phyloP scores from a whole-genome alignment of 2,888 invertebrate species.

The Alloplasta piceator region DNA sequence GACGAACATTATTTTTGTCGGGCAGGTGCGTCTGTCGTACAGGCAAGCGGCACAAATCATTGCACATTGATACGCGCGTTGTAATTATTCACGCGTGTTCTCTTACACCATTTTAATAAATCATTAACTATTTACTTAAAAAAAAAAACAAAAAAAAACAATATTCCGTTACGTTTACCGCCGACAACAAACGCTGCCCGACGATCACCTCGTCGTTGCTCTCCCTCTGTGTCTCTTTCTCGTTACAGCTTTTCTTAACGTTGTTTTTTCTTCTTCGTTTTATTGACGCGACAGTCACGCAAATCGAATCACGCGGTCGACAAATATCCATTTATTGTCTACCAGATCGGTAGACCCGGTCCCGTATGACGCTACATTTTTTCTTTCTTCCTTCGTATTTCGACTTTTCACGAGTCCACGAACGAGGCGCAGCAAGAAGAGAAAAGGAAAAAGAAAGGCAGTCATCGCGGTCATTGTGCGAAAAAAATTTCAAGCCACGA shows the following conservation, averaged over 20 bases:
- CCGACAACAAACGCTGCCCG: constrained; percentile 42
- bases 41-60: constrained; percentile 59
- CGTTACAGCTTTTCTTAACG: constrained; percentile 17
- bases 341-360: constrained; percentile 55
- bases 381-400: not conserved
- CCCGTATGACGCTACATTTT: constrained; percentile 30
- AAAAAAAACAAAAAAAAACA: constrained; percentile 31
- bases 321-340: constrained; percentile 66
- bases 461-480: not conserved
- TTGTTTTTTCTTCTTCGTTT: constrained; percentile 12
- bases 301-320: constrained; percentile 34
- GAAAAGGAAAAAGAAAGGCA: not conserved
- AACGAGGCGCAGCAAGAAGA: not conserved
- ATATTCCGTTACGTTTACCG: constrained; percentile 41
- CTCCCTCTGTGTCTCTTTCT: constrained; percentile 16
- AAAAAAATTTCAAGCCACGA: constrained; percentile 78
- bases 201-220: constrained; percentile 14
- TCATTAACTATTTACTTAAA: constrained; percentile 43
- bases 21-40: constrained; percentile 44
- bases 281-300: constrained; percentile 22
- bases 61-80: constrained; percentile 62
- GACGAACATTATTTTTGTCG: constrained; percentile 49
- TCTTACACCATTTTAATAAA: constrained; percentile 18
- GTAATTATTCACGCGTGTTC: constrained; percentile 24
- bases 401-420: no score